phyloP scores from a whole-genome alignment of 1,140 invertebrate genomes.

The Aplysia californica region DNA sequence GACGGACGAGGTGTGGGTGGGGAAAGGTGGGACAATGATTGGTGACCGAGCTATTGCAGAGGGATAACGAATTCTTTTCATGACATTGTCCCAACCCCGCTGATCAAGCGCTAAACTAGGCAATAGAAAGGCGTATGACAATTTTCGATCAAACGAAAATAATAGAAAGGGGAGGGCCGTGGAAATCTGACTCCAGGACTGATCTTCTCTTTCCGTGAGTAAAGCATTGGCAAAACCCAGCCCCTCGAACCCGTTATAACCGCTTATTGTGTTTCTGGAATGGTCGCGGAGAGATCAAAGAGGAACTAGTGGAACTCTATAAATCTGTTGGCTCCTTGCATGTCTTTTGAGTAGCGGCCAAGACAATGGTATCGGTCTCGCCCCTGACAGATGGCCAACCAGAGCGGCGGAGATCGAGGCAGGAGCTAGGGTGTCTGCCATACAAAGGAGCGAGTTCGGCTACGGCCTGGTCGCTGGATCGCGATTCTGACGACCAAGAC shows the following conservation, averaged over 20 bases:
- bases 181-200: too few relatives aligned
- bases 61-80: too few relatives aligned
- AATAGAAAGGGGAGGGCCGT: too few relatives aligned
- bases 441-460: constrained; percentile 12
- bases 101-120: too few relatives aligned
- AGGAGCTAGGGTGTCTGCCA: constrained; percentile 5
- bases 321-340: constrained; percentile 8
- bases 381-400: constrained; percentile 7
- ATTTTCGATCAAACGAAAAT: too few relatives aligned
- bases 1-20: neutral
- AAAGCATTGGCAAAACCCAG: too few relatives aligned
- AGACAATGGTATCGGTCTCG: constrained; percentile 20
- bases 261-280: neutral
- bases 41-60: neutral
- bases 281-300: constrained; percentile 4
- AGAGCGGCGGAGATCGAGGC: neutral
- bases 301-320: constrained; percentile 3
- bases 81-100: too few relatives aligned
- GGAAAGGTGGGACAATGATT: neutral
- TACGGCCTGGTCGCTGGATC: too few relatives aligned
- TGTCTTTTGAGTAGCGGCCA: neutral
- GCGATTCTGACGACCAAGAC: neutral
- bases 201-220: too few relatives aligned
- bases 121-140: too few relatives aligned
- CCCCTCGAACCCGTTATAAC: too few relatives aligned